phyloP scores from a whole-genome alignment of 2,888 invertebrate species.

The Resseliella maxima region DNA sequence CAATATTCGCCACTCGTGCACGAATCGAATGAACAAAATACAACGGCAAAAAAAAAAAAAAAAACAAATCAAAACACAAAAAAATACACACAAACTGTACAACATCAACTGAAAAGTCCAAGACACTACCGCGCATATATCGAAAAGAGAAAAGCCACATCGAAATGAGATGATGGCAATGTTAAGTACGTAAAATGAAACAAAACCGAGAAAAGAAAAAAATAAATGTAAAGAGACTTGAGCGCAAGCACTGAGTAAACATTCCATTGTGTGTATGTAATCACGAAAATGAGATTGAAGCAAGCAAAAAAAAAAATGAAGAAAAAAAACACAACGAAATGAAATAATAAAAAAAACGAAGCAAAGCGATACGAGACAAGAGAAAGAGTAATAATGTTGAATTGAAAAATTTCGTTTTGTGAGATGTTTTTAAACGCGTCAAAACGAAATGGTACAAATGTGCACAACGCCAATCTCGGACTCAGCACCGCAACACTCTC shows the following conservation, averaged over 20 bases:
- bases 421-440: constrained; percentile 53
- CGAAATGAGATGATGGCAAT: constrained; percentile 51
- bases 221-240: background rate
- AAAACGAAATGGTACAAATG: constrained; percentile 53
- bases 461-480: constrained; percentile 1
- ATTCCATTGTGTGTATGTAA: constrained; percentile 48
- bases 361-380: constrained; percentile 20
- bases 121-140: background rate
- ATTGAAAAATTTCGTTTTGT: constrained; percentile 35
- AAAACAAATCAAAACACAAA: background rate
- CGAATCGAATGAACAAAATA: background rate
- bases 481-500: constrained; percentile 23
- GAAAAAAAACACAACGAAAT: background rate
- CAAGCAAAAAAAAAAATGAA: background rate
- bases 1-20: constrained; percentile 48
- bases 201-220: background rate
- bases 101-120: background rate
- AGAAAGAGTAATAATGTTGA: constrained; percentile 44
- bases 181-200: constrained; percentile 48
- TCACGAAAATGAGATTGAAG: constrained; percentile 13
- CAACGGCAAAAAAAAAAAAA: background rate
- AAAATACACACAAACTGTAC: too few relatives aligned
- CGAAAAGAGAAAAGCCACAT: constrained; percentile 49
- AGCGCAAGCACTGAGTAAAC: constrained; percentile 48
- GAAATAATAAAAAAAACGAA: background rate